These are phyloP conservation scores for Leptopterna dolabrata DNA, from an alignment of 2,888 invertebrate genomes.

Conservation along the genomic window DNA sequence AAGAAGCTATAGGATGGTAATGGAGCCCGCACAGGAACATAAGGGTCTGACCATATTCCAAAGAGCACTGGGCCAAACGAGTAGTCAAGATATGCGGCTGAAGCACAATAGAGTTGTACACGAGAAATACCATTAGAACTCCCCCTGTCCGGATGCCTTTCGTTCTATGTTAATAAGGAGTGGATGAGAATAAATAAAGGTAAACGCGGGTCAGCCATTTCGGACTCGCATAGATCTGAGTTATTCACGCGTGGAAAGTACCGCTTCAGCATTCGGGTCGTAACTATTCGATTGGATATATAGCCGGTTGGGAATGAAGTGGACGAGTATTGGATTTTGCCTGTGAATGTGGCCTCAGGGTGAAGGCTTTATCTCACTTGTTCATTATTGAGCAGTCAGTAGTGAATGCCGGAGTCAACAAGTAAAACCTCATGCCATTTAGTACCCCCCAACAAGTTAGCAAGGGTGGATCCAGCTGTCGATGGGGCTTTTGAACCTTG, in stretches of 20 bases:
- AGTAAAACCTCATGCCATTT: background rate
- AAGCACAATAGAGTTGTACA: conserved; percentile 44
- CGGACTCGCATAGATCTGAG: conserved; percentile 1
- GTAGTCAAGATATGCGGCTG: conserved; percentile 31
- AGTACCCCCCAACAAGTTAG: no score
- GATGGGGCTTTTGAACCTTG: no score
- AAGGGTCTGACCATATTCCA: conserved; percentile 19
- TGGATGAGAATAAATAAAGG: conserved; percentile 23
- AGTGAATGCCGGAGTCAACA: background rate
- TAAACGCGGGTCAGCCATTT: background rate
- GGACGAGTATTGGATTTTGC: background rate
- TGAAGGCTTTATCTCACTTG: background rate
- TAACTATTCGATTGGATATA: conserved; percentile 45
- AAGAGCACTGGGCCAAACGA: conserved; percentile 50
- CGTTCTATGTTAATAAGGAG: conserved; percentile 48
- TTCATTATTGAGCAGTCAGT: background rate
- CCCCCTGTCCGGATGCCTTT: conserved; percentile 17
- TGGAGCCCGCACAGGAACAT: conserved; percentile 41
- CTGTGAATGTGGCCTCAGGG: background rate
- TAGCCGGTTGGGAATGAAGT: conserved; percentile 11
- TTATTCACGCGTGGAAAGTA: conserved; percentile 38
- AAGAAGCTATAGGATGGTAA: conserved; percentile 47
- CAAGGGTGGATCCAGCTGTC: no score
- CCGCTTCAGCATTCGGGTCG: conserved; percentile 23
- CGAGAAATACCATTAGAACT: conserved; percentile 42